Evolutionary conservation across 2,888 invertebrate genomes (phyloP).

Genomic region (Allygus modestus): DNA sequence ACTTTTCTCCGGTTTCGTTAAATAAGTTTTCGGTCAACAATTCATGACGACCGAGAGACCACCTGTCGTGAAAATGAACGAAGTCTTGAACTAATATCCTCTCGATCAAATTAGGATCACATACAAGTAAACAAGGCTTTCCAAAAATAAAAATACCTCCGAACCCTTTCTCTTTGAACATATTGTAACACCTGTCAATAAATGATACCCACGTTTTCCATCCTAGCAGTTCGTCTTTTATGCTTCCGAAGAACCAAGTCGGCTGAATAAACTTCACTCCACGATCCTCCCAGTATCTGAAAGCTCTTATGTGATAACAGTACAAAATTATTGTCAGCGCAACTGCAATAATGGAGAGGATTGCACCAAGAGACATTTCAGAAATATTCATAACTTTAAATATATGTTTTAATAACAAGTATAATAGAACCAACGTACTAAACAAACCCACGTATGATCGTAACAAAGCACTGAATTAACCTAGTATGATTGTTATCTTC

Average conservation of each 20-base stretch:
- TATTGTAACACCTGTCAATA: neutral
- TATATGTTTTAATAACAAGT: too few species aligned
- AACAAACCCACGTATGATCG: too few species aligned
- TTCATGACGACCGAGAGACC: neutral
- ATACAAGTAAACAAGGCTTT: slow-evolving; percentile 21
- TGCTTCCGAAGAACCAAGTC: slow-evolving; percentile 34
- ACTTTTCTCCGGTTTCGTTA: slow-evolving; percentile 26
- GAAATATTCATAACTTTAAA: too few species aligned
- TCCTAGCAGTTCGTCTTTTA: neutral
- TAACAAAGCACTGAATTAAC: too few species aligned
- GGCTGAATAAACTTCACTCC: slow-evolving; percentile 26
- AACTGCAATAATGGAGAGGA: neutral
- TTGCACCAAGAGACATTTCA: neutral
- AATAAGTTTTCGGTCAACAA: neutral
- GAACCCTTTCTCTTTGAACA: slow-evolving; percentile 30
- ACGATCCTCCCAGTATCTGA: slow-evolving; percentile 26
- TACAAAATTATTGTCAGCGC: neutral
- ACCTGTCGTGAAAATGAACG: slow-evolving; percentile 35
- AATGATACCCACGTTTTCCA: neutral
- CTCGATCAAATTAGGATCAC: slow-evolving; percentile 34
- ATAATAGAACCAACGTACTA: too few species aligned
- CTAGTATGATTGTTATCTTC: too few species aligned
- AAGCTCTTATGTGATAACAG: slow-evolving; percentile 4
- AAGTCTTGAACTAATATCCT: slow-evolving; percentile 47
- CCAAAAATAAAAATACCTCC: slow-evolving; percentile 24